Percentiles rank a stretch among this genome's conserved stretches.
Conservation (phyloP, 2,888 invertebrate species). For the Plebejus anna region DNA sequence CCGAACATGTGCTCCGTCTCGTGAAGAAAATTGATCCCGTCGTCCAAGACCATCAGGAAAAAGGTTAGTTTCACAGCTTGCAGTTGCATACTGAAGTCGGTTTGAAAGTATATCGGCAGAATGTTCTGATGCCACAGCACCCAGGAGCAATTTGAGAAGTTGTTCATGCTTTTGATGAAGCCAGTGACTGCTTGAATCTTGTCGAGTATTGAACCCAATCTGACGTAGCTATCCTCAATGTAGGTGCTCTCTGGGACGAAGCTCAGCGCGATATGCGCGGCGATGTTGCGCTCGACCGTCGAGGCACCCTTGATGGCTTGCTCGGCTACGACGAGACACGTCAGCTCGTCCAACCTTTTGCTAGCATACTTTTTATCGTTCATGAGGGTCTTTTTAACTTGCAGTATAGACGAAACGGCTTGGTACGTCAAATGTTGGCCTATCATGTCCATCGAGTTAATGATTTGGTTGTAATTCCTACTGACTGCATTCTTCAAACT, state of each 20-base stretch:
- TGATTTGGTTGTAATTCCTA: constrained; percentile 83
- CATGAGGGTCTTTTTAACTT: constrained; percentile 84
- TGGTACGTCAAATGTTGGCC: constrained; percentile 90
- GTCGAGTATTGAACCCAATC: constrained; percentile 81
- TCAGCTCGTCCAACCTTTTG: constrained; percentile 84
- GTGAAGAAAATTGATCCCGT: constrained; percentile 59
- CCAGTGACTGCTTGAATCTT: constrained; percentile 83
- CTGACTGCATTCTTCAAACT: constrained; percentile 85
- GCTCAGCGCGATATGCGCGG: constrained; percentile 84
- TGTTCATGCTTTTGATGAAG: constrained; percentile 78
- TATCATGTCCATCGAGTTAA: constrained; percentile 86
- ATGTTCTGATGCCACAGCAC: constrained; percentile 90
- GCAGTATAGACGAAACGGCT: constrained; percentile 82
- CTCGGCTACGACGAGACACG: constrained; percentile 87
- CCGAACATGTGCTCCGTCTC: constrained; percentile 57
- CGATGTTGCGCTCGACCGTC: constrained; percentile 82
- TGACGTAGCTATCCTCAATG: constrained; percentile 82
- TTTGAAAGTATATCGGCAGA: constrained; percentile 87
- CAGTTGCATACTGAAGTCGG: constrained; percentile 83
- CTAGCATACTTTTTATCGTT: constrained; percentile 83
- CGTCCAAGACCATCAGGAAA: constrained; percentile 69
- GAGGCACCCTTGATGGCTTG: constrained; percentile 82
- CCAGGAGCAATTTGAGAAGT: constrained; percentile 86
- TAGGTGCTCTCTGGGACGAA: constrained; percentile 82
- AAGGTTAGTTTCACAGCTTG: constrained; percentile 82